phyloP scores from a whole-genome alignment of 2,888 invertebrate genomes.

The Drosophila seclusa region DNA sequence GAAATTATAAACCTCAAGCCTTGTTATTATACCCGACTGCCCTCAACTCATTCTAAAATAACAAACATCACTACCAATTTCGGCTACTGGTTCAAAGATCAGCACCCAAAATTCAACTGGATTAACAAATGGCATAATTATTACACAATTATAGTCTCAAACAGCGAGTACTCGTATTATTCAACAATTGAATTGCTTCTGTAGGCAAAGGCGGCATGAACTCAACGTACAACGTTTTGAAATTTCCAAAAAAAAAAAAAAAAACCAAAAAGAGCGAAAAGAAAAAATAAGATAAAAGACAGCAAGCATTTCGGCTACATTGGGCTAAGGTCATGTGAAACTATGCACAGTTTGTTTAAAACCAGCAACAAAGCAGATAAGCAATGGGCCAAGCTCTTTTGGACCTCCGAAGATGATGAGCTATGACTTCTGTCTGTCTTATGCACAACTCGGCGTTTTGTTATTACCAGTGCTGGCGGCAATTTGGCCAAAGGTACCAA shows the following conservation, averaged over 20 bases:
- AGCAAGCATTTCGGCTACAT: constrained; percentile 47
- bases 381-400: constrained; percentile 40
- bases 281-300: constrained; percentile 38
- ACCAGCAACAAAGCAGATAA: constrained; percentile 40
- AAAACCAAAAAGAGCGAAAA: constrained; percentile 15
- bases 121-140: constrained; percentile 57
- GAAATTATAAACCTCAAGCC: neutral
- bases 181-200: constrained; percentile 64
- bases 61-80: constrained; percentile 23
- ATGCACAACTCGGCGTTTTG: constrained; percentile 64
- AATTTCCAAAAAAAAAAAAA: constrained; percentile 37
- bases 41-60: neutral
- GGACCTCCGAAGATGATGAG: constrained; percentile 66
- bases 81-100: constrained; percentile 32
- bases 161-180: constrained; percentile 38
- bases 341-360: constrained; percentile 55
- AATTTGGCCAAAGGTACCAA: constrained; percentile 56
- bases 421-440: constrained; percentile 65
- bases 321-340: constrained; percentile 78
- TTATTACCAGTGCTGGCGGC: constrained; percentile 64
- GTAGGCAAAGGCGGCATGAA: constrained; percentile 58
- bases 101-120: constrained; percentile 29
- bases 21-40: neutral
- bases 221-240: constrained; percentile 50
- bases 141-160: constrained; percentile 58